phyloP scores from a whole-genome alignment of 2,888 invertebrate genomes.

The Andrena trimmerana region DNA sequence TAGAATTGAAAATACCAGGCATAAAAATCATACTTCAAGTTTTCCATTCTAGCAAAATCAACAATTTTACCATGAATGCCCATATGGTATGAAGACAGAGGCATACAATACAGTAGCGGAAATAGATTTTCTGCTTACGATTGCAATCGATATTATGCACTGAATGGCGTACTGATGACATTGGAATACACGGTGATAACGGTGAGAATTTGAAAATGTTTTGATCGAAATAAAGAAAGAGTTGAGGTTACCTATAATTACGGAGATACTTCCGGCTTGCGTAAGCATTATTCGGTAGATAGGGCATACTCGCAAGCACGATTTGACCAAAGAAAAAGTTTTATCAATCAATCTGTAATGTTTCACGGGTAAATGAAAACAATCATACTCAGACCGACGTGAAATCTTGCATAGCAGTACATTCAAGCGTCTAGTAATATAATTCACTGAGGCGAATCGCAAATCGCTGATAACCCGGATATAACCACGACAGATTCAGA shows the following conservation, averaged over 20 bases:
- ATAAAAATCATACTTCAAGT: slow-evolving; percentile 62
- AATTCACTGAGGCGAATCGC: slow-evolving; percentile 44
- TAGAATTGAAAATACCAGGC: slow-evolving; percentile 36
- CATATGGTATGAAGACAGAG: slow-evolving; percentile 15
- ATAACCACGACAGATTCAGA: slow-evolving; percentile 58
- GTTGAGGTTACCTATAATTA: slow-evolving; percentile 58
- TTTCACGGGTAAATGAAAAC: slow-evolving; percentile 20
- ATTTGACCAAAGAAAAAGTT: slow-evolving; percentile 20
- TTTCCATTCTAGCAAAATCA: slow-evolving; percentile 30
- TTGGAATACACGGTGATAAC: neutral
- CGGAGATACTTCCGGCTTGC: slow-evolving; percentile 20
- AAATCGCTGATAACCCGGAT: slow-evolving; percentile 56
- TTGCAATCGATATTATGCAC: neutral
- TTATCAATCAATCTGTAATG: slow-evolving; percentile 20
- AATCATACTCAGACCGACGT: slow-evolving; percentile 14
- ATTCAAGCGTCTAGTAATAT: slow-evolving; percentile 34
- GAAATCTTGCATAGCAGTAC: slow-evolving; percentile 5
- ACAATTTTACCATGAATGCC: slow-evolving; percentile 25
- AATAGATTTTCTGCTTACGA: slow-evolving; percentile 7
- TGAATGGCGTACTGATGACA: neutral
- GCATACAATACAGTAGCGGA: neutral
- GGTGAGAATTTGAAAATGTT: neutral
- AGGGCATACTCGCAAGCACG: slow-evolving; percentile 25
- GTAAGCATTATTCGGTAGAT: slow-evolving; percentile 2
- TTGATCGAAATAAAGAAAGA: slow-evolving; percentile 11